Evolutionary conservation across 2,888 invertebrate genomes (phyloP).

Genomic region (Diaprepes abbreviatus): DNA sequence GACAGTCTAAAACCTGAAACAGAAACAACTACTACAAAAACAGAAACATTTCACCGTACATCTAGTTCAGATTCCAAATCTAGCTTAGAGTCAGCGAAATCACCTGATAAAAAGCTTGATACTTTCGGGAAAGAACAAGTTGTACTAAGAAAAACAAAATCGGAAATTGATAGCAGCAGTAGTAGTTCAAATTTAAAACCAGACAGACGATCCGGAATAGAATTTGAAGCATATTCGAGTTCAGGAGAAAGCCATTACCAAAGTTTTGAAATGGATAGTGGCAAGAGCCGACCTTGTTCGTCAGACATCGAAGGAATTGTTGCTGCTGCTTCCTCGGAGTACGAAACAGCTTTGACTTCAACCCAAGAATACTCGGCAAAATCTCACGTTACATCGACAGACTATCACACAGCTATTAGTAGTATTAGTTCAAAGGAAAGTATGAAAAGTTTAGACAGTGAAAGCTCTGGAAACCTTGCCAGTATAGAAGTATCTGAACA

Average conservation of each 20-base stretch:
- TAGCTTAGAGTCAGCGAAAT: slow-evolving; percentile 66
- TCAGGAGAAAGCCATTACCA: slow-evolving; percentile 92
- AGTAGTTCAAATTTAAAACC: slow-evolving; percentile 64
- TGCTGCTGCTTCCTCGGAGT: slow-evolving; percentile 86
- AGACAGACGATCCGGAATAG: slow-evolving; percentile 82
- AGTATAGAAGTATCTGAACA: slow-evolving; percentile 93
- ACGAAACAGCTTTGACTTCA: slow-evolving; percentile 87
- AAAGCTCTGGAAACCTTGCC: slow-evolving; percentile 89
- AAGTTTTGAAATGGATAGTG: slow-evolving; percentile 85
- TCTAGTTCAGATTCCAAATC: slow-evolving; percentile 69
- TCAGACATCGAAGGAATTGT: slow-evolving; percentile 88
- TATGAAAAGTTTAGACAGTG: slow-evolving; percentile 90
- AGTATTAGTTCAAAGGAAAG: slow-evolving; percentile 92
- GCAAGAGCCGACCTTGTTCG: slow-evolving; percentile 83
- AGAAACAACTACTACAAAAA: slow-evolving; percentile 41
- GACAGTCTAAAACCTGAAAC: slow-evolving; percentile 51
- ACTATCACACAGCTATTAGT: slow-evolving; percentile 88
- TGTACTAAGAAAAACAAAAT: slow-evolving; percentile 63
- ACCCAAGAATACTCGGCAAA: slow-evolving; percentile 78
- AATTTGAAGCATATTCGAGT: slow-evolving; percentile 86
- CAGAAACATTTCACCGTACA: slow-evolving; percentile 63
- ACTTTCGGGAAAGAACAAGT: slow-evolving; percentile 61
- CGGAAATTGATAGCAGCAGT: slow-evolving; percentile 65
- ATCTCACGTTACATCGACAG: slow-evolving; percentile 83
- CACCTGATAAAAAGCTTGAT: slow-evolving; percentile 67